Base-by-base conservation (phyloP, 92 coral and sea anemone species). In the Porites rus region DNA sequence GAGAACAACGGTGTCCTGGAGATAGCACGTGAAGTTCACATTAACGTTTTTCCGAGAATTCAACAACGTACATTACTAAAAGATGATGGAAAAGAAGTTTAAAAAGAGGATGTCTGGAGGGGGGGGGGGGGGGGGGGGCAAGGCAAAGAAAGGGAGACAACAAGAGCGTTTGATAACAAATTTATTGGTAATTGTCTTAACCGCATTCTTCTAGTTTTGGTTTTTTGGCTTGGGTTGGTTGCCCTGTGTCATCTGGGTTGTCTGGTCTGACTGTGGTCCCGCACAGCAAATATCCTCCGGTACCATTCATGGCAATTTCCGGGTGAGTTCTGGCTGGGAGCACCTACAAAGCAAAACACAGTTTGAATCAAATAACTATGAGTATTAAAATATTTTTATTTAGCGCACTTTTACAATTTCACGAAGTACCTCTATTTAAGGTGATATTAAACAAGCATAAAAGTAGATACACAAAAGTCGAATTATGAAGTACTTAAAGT, bases 251-350 rank as follows among this genome's bases (percentile, higher is more conserved):
- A 60, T 75, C 24, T 60, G 79, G 90, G n/a, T 92, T 72, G 70
- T 69, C 87, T 9, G 81, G 93, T 38, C 92, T 91, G 28, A 97
- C 99, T 25, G 96, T 95, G 43, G 86, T 97, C 13, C 99, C 99
- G 64, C 96, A 88, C 87, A 97, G 88, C 61, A 97, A 95, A 74
- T 97, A 97, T 10, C 99, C 99, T 10, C 99, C 98, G 1, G 96
- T 89, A 43, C 98, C 82, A 80, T 95, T 92, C 96, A 95, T 93
- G 52, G 79, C 84, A 6, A 93, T 93, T 11, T 95, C 90, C 1
- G 99, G 99, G 76, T 95, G 99, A 0, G 98, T 97, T 43, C 99
- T 93, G 56, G 88, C 90, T 18, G 98, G 92, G 16, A 97, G 86
- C 38, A 97, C 99, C 99, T 97, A 76, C 3, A 50, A 84, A 63